Evolutionary conservation across 37 sponge, comb jelly and placozoan genomes (phyloP), one percentile per base, ranked within the genome.

Genomic region (Hexactinellida sp.): DNA sequence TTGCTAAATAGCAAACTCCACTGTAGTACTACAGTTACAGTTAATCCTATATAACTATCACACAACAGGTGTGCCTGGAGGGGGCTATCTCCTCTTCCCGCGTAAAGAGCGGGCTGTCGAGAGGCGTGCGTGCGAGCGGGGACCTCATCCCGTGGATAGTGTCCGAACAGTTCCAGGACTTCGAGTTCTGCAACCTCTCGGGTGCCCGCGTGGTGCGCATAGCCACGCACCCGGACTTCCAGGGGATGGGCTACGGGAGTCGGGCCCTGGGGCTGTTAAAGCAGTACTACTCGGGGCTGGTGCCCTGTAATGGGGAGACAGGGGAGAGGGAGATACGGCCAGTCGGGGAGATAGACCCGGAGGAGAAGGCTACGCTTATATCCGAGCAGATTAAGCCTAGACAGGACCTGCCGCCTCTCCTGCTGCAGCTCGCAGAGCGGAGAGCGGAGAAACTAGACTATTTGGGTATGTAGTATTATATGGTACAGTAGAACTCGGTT

Each of bases 141-240:
- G 99, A 97, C 87, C 93, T 97, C 55, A 97, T 97, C 10, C 99
- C 99, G 0, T 97, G 99, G 99, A 97, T 96, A 0, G 38, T 97
- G 1, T 92, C 95, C 35, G 95, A 97, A 84, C 95, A 96, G 93
- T 97, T 97, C 88, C 92, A 92, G 35, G 99, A 97, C 63, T 38
- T 87, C 25, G 87, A 91, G 83, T 97, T 97, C 90, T 92, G 94
- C 24, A 37, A 54, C 36, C 82, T 97, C 37, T 97, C 99, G 41
- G 99, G 99, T 1, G 93, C 85, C 0, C 88, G 99, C 37, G 85
- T 97, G 0, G 95, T 97, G 0, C 88, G 99, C 30, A 97, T 97
- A 36, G 99, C 99, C 0, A 95, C 95, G 1, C 99, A 97, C 76
- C 95, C 99, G 0, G 99, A 97, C 55, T 87, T 90, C 47, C 95